Base-by-base conservation (phyloP, 2,888 invertebrate genomes). In the Blera fallax region DNA sequence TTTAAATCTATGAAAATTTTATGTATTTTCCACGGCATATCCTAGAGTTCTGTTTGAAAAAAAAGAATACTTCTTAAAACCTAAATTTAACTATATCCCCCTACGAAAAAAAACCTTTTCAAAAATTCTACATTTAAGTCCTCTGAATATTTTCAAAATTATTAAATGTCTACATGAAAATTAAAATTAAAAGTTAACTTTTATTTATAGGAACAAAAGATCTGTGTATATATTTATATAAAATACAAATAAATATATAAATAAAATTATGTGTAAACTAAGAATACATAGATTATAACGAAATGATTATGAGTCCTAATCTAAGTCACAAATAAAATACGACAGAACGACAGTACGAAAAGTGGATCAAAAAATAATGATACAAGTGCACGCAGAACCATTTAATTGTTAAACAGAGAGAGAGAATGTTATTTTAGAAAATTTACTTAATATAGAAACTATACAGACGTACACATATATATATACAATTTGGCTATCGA, bases 371-470 rank as follows among this genome's bases (percentile, higher is more conserved):
- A 58, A 82, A 32, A 56, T 21, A 78, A 14, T 24, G 34, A 24
- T 43, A 69, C 40, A 21, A 32, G 24, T 32, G 73, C 52, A 34
- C 10, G 67, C 50, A 16, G 21, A 67, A 40, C 24, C 64, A 69
- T 34, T 52, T 45, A 77, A 52, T 43, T 62, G 73, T 73, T 78
- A 79, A 79, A 70, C 24, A 81, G 48, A 82, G 40, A 67, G 52
- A 83, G 43, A 73, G 60, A 83, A 73, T 79, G 67, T 64, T 74
- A 80, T 84, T 84, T 80, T 80, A 64, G 40, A 73, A 56, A 27
- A 73, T 80, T 80, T 80, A 81, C 62, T 60, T n/a, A n/a, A 84
- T 74, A 69, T 56, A 73, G 8, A 52, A 32, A 60, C 50, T 52
- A 62, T 52, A 74, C 16, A 40, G 32, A 76, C 64, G 77, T 48